Evolutionary conservation across 2,113 vertebrate genomes (phyloP).

Genomic region (Bothrops jararaca): DNA sequence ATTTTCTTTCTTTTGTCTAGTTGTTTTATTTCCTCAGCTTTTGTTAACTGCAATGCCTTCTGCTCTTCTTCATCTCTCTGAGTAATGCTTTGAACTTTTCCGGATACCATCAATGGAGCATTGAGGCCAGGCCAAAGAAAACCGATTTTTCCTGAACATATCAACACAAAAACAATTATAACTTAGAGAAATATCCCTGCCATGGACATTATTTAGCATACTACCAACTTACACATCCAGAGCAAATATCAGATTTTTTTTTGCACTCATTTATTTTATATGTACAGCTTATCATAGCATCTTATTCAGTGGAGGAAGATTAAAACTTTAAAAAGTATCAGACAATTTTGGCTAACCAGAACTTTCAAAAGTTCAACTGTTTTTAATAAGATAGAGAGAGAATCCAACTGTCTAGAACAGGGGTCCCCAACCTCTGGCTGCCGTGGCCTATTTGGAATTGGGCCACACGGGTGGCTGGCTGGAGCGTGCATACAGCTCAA

Average conservation of each 20-base stretch:
- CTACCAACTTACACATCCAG: background rate
- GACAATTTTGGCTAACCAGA: background rate
- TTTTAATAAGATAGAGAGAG: background rate
- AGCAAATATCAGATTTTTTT: background rate
- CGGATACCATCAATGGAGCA: slow-evolving; percentile 71
- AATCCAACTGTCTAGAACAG: background rate
- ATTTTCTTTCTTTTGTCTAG: slow-evolving; percentile 81
- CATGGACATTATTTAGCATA: background rate
- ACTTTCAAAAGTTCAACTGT: background rate
- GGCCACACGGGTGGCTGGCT: no score
- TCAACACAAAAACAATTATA: background rate
- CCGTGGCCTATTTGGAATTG: no score
- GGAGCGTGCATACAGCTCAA: no score
- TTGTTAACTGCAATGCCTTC: slow-evolving; percentile 71
- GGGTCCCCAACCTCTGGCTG: no score
- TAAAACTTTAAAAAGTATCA: background rate
- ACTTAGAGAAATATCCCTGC: background rate
- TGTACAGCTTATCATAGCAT: background rate
- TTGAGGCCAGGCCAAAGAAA: slow-evolving; percentile 95
- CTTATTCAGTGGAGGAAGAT: background rate
- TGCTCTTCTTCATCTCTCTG: slow-evolving; percentile 76
- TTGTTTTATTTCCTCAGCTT: slow-evolving; percentile 78
- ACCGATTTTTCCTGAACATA: slow-evolving; percentile 78
- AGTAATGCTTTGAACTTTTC: slow-evolving; percentile 66
- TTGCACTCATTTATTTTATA: background rate